Conservation (phyloP, 1,140 invertebrate species). For the Prorops nasuta region DNA sequence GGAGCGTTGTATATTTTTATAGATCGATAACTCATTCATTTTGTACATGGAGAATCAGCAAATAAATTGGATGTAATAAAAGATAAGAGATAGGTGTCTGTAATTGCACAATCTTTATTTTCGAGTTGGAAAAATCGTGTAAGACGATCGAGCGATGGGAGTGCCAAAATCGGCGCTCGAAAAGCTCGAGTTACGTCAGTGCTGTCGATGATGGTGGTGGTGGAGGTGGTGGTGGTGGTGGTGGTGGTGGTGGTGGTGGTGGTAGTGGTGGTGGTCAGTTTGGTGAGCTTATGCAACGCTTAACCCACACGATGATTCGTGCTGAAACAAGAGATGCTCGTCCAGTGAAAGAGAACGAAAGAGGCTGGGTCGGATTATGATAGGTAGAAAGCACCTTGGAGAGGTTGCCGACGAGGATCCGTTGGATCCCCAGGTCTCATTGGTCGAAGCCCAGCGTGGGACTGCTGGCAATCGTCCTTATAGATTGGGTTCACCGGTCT, state of each 20-base stretch:
- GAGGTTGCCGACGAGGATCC: neutral
- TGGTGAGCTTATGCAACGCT: too few relatives aligned
- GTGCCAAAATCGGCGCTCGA: too few relatives aligned
- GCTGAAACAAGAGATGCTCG: neutral
- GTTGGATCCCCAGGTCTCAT: slow-evolving; percentile 15
- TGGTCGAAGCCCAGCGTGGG: slow-evolving; percentile 27
- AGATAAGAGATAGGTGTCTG: too few relatives aligned
- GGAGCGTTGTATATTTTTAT: too few relatives aligned
- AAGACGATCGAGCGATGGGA: too few relatives aligned
- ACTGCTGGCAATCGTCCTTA: slow-evolving; percentile 22
- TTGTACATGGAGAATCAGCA: too few relatives aligned
- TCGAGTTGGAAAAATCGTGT: too few relatives aligned
- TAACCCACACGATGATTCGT: neutral
- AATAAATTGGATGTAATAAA: too few relatives aligned
- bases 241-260: neutral
- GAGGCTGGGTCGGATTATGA: neutral
- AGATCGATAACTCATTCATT: too few relatives aligned
- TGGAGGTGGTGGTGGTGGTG: neutral
- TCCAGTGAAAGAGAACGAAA: slow-evolving; percentile 7
- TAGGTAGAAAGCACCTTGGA: slow-evolving; percentile 22
- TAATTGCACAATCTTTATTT: too few relatives aligned
- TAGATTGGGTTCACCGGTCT: slow-evolving; percentile 25
- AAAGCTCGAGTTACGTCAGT: slow-evolving; percentile 6
- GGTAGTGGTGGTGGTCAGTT: neutral
- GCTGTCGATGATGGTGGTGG: slow-evolving; percentile 6